Conservation (phyloP, 2,113 vertebrate genomes). For the Dromas ardeola region DNA sequence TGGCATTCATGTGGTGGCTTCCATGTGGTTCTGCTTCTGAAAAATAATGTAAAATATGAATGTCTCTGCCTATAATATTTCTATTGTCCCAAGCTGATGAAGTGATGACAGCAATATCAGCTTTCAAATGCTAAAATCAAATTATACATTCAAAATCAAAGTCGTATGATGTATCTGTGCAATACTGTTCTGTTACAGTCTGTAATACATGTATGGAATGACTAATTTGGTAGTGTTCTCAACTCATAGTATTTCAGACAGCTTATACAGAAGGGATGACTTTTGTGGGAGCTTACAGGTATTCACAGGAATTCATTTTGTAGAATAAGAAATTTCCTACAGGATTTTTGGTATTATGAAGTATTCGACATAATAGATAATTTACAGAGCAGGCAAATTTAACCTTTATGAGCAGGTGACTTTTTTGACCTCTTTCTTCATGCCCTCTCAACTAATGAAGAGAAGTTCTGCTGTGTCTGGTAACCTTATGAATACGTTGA, state of each 20-base stretch:
- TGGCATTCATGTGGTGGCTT: neutral
- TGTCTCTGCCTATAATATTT: neutral
- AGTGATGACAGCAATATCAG: neutral
- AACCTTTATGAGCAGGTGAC: neutral
- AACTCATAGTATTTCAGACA: neutral
- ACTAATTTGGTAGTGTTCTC: neutral
- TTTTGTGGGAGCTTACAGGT: neutral
- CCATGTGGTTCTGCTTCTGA: neutral
- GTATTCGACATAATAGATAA: neutral
- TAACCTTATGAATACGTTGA: neutral
- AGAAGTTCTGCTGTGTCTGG: neutral
- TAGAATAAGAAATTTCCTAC: neutral
- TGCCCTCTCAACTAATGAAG: neutral
- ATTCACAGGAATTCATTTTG: neutral
- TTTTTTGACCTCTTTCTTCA: neutral
- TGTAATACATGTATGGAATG: neutral
- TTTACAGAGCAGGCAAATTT: neutral
- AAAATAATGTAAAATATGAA: neutral
- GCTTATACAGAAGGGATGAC: neutral
- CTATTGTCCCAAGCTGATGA: neutral
- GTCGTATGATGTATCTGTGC: neutral
- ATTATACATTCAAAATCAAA: neutral
- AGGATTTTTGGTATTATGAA: neutral
- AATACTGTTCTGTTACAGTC: neutral
- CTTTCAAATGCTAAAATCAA: neutral